phyloP scores from a whole-genome alignment of 2,888 invertebrate species.

The Pediacus dermestoides region DNA sequence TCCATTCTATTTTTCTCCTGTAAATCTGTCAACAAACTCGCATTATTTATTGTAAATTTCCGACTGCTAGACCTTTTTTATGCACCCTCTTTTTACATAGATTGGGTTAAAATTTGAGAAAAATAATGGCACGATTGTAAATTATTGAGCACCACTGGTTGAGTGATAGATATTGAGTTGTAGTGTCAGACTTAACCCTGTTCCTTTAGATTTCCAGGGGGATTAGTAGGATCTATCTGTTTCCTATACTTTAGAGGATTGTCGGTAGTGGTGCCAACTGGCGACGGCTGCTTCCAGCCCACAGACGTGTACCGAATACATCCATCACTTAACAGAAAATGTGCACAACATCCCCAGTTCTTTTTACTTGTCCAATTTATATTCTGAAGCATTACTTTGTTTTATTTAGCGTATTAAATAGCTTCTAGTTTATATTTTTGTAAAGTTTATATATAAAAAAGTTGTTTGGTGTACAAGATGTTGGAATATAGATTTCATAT shows the following conservation, averaged over 20 bases:
- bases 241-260: slow-evolving; percentile 8
- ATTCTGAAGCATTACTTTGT: slow-evolving; percentile 1
- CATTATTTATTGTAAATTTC: no score
- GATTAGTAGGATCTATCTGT: slow-evolving; percentile 25
- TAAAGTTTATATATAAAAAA: neutral
- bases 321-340: slow-evolving; percentile 8
- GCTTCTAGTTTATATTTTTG: slow-evolving; percentile 2
- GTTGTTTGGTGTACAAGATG: no score
- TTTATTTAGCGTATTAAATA: slow-evolving; percentile 3
- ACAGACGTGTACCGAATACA: slow-evolving; percentile 11
- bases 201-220: slow-evolving; percentile 19
- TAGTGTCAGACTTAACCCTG: slow-evolving; percentile 15
- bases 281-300: slow-evolving; percentile 3
- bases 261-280: neutral
- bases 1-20: no score
- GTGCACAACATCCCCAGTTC: neutral
- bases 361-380: slow-evolving; percentile 4
- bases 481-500: no score
- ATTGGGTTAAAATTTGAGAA: no score
- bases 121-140: no score
- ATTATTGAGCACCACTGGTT: slow-evolving; percentile 2
- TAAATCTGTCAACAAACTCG: no score
- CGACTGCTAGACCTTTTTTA: no score
- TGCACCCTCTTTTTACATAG: no score
- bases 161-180: slow-evolving; percentile 8